These are phyloP conservation scores for Phenganax stokvisi DNA, from an alignment of 92 coral and sea anemone species.

Conservation along the genomic window DNA sequence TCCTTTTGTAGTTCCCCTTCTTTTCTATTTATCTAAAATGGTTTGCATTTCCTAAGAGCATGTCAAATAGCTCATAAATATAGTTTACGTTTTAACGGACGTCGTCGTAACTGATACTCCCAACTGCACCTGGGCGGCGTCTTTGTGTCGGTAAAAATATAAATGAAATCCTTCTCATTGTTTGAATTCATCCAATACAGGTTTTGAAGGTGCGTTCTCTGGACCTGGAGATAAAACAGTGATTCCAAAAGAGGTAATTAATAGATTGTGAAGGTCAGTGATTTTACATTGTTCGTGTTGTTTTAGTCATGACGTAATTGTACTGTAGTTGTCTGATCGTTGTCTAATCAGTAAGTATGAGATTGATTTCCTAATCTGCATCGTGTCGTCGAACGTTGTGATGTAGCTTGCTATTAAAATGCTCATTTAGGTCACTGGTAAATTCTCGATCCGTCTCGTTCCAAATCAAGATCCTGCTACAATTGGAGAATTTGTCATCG, in stretches of 20 bases:
- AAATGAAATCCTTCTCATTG: not conserved
- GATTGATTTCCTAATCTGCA: not conserved
- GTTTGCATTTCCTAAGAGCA: no score
- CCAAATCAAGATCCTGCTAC: slow-evolving; percentile 69
- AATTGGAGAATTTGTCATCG: slow-evolving; percentile 57
- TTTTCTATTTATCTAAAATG: no score
- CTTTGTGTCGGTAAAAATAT: no score
- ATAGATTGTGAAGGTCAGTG: not conserved
- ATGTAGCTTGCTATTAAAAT: no score
- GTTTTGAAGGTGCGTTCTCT: slow-evolving; percentile 92
- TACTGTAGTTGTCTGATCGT: not conserved
- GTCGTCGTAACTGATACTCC: no score
- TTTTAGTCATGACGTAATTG: not conserved
- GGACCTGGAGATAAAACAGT: slow-evolving; percentile 95
- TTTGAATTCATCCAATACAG: slow-evolving; percentile 33
- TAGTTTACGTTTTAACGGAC: no score
- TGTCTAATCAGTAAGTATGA: not conserved
- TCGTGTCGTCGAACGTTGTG: not conserved
- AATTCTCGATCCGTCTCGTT: slow-evolving; percentile 92
- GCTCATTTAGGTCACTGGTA: slow-evolving; percentile 71
- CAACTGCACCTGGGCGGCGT: no score
- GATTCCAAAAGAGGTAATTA: slow-evolving; percentile 76
- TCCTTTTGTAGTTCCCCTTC: no score
- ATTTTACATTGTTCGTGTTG: not conserved
- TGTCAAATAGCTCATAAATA: no score